Evolutionary conservation across 2,888 invertebrate species (phyloP), one percentile per base, ranked within the genome.

Genomic region (Eucriotettix oculatus): DNA sequence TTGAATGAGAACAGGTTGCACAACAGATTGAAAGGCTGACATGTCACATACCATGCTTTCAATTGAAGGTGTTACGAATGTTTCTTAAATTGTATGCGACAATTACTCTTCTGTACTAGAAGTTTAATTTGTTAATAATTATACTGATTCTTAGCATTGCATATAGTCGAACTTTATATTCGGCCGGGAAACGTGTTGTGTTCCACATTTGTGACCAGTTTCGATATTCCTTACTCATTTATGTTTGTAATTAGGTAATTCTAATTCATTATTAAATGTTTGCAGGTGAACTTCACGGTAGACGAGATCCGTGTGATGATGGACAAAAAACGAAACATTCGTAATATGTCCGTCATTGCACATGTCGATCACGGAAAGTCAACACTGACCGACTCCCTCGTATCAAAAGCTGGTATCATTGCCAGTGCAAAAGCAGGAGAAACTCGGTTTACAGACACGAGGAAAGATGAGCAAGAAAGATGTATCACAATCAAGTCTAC

Each of bases 401-500:
- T 99, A 67, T 96, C 98, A 63, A 99, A 99, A 79, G 99, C 99
- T 72, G 99, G 99, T 78, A 99, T 99, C 75, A 99, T 99, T 74
- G 98, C 99, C 70, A 90, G 91, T 67, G 90, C 97, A 64, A 95
- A 97, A 72, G 99, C 99, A 70, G 99, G 99, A 69, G 99, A 99
- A 76, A 96, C 97, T 16, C 84, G 99, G 66, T 99, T 99, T 77
- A 99, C 99, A 41, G 99, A 99, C 75, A 99, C 99, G 60, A 86
- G 99, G 66, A 98, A 99, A 76, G 99, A 99, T 78, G 99, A 99
- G 77, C 99, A 99, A 75, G 99, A 99, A 79, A 85, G 99, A 77
- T 99, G 99, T 76, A 99, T 99, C 77, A 99, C 99, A 75, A 99
- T 99, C 79, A 99, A 99, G 79, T 99, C 99, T 61, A 99, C 99